phyloP scores from a whole-genome alignment of 2,888 invertebrate genomes.

The Ormyrus thymus region DNA sequence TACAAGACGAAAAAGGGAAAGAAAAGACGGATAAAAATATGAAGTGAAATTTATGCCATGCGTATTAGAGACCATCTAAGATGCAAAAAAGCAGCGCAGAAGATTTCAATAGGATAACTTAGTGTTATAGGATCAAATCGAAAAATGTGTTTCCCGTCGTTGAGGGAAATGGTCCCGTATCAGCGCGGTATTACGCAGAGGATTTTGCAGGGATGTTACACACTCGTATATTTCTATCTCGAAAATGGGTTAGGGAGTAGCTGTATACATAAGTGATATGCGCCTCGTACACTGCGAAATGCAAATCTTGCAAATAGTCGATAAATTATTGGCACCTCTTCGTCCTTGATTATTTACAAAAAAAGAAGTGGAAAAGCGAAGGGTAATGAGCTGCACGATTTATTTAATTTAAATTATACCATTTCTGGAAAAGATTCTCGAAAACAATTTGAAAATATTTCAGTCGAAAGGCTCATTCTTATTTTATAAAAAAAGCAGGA shows the following conservation, averaged over 20 bases:
- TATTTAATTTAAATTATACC: no score
- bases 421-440: no score
- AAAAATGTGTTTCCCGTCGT: conserved; percentile 26
- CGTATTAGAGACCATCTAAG: neutral
- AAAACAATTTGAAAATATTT: no score
- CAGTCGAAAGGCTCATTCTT: no score
- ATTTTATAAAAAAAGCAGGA: neutral
- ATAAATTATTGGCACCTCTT: conserved; percentile 11
- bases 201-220: conserved; percentile 24
- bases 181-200: conserved; percentile 18
- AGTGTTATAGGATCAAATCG: conserved; percentile 30
- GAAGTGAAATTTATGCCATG: conserved; percentile 24
- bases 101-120: conserved; percentile 35
- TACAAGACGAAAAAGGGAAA: neutral
- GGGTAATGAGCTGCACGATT: no score
- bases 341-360: neutral
- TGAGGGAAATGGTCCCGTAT: conserved; percentile 19
- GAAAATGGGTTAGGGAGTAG: conserved; percentile 29
- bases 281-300: conserved; percentile 3
- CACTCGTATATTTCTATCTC: conserved; percentile 27
- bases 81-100: conserved; percentile 6
- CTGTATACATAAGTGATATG: conserved; percentile 28
- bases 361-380: no score
- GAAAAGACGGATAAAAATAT: neutral
- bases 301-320: conserved; percentile 23